These are phyloP conservation scores for Nephila pilipes DNA, from an alignment of 1,140 invertebrate genomes.

Conservation along the genomic window DNA sequence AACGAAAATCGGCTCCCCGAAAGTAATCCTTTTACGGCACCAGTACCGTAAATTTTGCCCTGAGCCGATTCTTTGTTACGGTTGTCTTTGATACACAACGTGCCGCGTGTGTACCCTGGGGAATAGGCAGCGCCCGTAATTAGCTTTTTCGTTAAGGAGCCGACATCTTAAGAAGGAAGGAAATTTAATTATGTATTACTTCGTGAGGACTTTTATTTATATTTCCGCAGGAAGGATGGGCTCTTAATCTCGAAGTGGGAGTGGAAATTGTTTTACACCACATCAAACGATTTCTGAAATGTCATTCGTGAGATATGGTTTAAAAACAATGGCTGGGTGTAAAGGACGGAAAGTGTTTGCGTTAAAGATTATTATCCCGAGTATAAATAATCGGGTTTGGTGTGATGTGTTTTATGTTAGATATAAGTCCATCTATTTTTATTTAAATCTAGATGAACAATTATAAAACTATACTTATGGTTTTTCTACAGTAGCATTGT, in stretches of 20 bases:
- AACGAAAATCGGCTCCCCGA: constrained; percentile 51
- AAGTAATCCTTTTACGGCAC: constrained; percentile 66
- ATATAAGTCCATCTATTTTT: too few species aligned
- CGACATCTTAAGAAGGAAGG: constrained; percentile 5
- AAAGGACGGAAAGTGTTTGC: too few species aligned
- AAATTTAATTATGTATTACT: constrained; percentile 57
- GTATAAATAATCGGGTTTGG: too few species aligned
- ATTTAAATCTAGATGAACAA: too few species aligned
- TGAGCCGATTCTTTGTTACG: background rate
- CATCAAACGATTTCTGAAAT: background rate
- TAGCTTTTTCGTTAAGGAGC: constrained; percentile 65
- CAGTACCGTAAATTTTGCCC: constrained; percentile 47
- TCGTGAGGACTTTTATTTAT: background rate
- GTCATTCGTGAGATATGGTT: background rate
- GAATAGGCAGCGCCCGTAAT: constrained; percentile 4
- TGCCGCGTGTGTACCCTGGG: background rate
- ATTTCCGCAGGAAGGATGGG: background rate
- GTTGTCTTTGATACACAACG: constrained; percentile 8
- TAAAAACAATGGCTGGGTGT: too few species aligned
- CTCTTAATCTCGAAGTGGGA: background rate
- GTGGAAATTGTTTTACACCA: background rate
- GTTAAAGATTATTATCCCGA: too few species aligned
- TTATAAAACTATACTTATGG: too few species aligned
- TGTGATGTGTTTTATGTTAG: too few species aligned
- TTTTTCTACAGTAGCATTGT: too few species aligned